Evolutionary conservation across 2,113 vertebrate species (phyloP).

Genomic region (Apteryx mantelli): DNA sequence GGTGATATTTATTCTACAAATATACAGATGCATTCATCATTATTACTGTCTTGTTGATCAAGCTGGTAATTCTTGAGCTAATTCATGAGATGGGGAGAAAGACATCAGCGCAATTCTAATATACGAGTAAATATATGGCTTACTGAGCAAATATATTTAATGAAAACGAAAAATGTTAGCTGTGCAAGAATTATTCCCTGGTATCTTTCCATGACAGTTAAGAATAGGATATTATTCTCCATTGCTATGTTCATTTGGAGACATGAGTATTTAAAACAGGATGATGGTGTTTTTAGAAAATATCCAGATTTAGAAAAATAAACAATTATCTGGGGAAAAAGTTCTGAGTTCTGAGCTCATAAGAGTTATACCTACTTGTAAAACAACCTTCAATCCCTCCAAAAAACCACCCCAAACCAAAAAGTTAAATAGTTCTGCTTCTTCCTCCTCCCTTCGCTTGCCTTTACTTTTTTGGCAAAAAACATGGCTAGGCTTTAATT

Average conservation of each 20-base stretch:
- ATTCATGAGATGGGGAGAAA: neutral
- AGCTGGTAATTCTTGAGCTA: neutral
- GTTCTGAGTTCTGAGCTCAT: constrained; percentile 37
- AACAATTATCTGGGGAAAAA: constrained; percentile 22
- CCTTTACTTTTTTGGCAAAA: neutral
- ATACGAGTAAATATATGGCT: neutral
- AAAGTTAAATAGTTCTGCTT: neutral
- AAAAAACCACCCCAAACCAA: neutral
- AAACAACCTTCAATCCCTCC: neutral
- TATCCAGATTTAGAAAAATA: neutral
- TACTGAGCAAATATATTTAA: neutral
- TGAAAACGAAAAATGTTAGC: neutral
- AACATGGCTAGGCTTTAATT: neutral
- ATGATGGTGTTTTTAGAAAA: constrained; percentile 23
- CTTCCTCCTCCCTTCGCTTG: neutral
- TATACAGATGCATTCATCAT: neutral
- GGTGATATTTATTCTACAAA: neutral
- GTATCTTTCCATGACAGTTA: neutral
- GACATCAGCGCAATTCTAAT: neutral
- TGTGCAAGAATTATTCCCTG: neutral
- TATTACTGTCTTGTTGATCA: neutral
- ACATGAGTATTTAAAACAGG: neutral
- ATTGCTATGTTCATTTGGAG: constrained; percentile 20
- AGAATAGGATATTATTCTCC: neutral
- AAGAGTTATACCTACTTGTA: constrained; percentile 9